These are phyloP conservation scores for Harpagus bidentatus DNA, from an alignment of 2,113 vertebrate genomes.

Conservation along the genomic window DNA sequence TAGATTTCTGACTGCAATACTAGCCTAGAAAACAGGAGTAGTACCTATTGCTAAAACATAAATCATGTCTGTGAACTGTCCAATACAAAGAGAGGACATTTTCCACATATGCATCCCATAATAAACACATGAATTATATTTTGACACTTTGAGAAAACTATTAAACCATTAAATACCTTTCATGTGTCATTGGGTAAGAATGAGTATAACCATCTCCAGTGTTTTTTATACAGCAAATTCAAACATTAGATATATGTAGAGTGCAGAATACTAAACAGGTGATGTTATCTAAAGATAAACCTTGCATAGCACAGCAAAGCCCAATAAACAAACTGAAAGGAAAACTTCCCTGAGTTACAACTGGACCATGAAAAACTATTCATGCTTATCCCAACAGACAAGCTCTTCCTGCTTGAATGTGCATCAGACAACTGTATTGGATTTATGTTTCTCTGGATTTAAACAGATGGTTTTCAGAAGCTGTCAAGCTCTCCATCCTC, in stretches of 20 bases:
- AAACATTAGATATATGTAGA: background rate
- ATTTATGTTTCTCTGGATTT: background rate
- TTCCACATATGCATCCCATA: background rate
- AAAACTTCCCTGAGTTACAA: background rate
- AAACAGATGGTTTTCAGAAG: background rate
- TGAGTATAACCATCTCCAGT: background rate
- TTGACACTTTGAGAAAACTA: background rate
- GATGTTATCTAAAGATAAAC: background rate
- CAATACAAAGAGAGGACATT: background rate
- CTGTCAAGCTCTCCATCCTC: background rate
- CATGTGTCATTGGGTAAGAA: background rate
- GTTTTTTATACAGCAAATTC: background rate
- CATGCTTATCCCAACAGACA: background rate
- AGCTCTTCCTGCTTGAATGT: background rate
- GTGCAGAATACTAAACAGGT: background rate
- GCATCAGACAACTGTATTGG: background rate
- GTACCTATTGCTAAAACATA: background rate
- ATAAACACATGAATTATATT: background rate
- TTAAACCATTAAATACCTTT: background rate
- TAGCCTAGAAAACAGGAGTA: background rate
- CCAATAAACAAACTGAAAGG: background rate
- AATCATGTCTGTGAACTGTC: background rate
- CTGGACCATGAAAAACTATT: background rate
- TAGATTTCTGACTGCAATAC: background rate
- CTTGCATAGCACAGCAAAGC: background rate